Base-by-base conservation (phyloP, 2,888 invertebrate species). In the Leucophenga montana region DNA sequence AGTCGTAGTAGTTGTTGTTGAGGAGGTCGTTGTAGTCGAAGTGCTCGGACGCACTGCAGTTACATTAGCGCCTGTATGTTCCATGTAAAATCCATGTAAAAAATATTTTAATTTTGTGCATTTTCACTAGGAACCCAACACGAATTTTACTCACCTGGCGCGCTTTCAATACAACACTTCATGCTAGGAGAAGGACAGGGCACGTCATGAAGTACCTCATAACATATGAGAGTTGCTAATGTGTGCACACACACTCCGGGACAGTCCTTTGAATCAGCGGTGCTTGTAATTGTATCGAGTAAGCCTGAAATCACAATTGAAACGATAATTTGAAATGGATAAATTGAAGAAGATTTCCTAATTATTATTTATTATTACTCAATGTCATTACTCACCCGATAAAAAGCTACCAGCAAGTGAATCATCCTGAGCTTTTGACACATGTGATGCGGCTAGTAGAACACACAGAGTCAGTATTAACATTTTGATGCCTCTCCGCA, bases 181-280 rank as follows among this genome's bases (percentile, higher is more conserved):
- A 95, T 95, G 77, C 92, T 93, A 2, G 93, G 89, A 69, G 93
- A 92, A 27, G 95, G 95, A 82, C 96, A 96, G 71, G 92, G 92
- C 20, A 95, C 93, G 84, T 95, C 93, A 71, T 95, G 95, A 66
- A 95, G 90, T 18, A 97, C 95, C 78, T 95, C 94, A 87, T 94
- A 93, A 87, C 97, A 97, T 82, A 96, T 94, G 72, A 96, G 89
- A 0, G 96, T 94, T 1, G 97, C 95, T 71, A 97, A 88, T 11
- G 95, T 92, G 85, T 96, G 95, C 73, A 96, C 94, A 88, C 97
- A 97, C 70, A 94, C 93, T 0, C 97, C 97, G 0, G 97, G 96
- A 85, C 97, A 97, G 87, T 95, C 94, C 89, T 95, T 94, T 71
- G 93, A 92, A 87, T 95, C 94, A 71, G 93, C 95, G 71, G 96